A percentile compares a stretch with the other conserved stretches of the same genome.
Evolutionary conservation across 30 jellyfish, hydroid and myxozoan species (phyloP).

Genomic region (Rhopilema esculentum): DNA sequence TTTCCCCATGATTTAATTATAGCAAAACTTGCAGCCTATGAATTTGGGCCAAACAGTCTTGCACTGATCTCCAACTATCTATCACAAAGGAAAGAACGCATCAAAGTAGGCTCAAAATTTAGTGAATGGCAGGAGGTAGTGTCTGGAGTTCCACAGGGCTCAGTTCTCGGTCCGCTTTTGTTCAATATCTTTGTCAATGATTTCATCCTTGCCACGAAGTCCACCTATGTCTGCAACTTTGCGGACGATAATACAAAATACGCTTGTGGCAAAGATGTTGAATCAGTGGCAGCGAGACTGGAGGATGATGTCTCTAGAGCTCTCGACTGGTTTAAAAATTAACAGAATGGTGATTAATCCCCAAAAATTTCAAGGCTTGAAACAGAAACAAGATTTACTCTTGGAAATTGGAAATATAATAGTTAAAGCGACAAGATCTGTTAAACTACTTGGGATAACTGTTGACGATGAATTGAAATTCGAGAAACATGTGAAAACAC

Average conservation of each 20-base stretch:
- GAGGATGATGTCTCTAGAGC: not conserved
- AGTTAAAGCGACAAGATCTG: not conserved
- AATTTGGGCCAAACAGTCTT: not conserved
- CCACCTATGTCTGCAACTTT: constrained; percentile 6
- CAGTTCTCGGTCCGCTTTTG: constrained; percentile 1
- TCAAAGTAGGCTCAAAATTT: not conserved
- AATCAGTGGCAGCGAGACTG: constrained; percentile 11
- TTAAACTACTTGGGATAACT: not conserved
- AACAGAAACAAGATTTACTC: not conserved
- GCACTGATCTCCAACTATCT: not conserved
- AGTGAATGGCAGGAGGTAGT: constrained; percentile 12
- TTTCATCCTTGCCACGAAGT: not conserved
- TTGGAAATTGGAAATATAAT: constrained; percentile 16
- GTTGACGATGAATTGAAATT: constrained; percentile 9
- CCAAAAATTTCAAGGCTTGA: constrained; percentile 24
- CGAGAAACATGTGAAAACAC: constrained; percentile 10
- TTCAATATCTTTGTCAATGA: not conserved
- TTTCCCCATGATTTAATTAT: constrained; percentile 4
- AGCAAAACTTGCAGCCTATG: constrained; percentile 13
- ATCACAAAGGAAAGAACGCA: constrained; percentile 1
- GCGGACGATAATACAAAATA: constrained; percentile 2
- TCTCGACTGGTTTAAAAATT: constrained; percentile 7
- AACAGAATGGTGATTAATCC: constrained; percentile 12
- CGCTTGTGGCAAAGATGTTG: not conserved
- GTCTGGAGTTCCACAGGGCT: constrained; percentile 29